Percentiles rank a stretch among this genome's conserved stretches.
These are phyloP conservation scores for Tenebrio molitor DNA, from an alignment of 1,140 invertebrate genomes.

Conservation along the genomic window DNA sequence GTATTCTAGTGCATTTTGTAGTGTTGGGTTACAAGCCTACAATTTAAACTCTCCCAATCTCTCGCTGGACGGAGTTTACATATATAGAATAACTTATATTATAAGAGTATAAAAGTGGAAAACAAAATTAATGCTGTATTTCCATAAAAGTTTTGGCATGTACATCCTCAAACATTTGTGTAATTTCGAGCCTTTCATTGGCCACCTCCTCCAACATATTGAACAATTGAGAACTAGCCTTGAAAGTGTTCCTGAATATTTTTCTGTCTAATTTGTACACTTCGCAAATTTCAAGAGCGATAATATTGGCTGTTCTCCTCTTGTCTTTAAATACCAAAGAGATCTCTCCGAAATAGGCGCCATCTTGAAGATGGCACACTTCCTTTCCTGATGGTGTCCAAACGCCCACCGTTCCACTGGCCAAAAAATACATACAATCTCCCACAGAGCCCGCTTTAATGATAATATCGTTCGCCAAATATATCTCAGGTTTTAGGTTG, in stretches of 20 bases:
- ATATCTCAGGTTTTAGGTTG: conserved; percentile 58
- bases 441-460: conserved; percentile 70
- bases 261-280: conserved; percentile 67
- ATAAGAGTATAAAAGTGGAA: no score
- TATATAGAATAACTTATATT: no score
- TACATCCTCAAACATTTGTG: conserved; percentile 22
- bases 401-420: conserved; percentile 71
- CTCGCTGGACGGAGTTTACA: no score
- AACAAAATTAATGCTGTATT: neutral
- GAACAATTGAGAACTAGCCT: neutral
- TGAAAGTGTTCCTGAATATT: conserved; percentile 63
- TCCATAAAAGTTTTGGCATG: conserved; percentile 21
- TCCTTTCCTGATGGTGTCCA: conserved; percentile 72
- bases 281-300: conserved; percentile 72
- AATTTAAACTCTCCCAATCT: no score
- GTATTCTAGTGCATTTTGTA: no score
- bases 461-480: conserved; percentile 64
- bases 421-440: conserved; percentile 74
- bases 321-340: conserved; percentile 69
- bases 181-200: conserved; percentile 10
- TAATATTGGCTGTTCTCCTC: conserved; percentile 68
- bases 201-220: conserved; percentile 22
- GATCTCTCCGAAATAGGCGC: conserved; percentile 63
- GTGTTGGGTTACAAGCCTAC: no score
- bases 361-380: conserved; percentile 64